Conservation (phyloP, 2,113 vertebrate genomes). For the Protomyctophum bolini region DNA sequence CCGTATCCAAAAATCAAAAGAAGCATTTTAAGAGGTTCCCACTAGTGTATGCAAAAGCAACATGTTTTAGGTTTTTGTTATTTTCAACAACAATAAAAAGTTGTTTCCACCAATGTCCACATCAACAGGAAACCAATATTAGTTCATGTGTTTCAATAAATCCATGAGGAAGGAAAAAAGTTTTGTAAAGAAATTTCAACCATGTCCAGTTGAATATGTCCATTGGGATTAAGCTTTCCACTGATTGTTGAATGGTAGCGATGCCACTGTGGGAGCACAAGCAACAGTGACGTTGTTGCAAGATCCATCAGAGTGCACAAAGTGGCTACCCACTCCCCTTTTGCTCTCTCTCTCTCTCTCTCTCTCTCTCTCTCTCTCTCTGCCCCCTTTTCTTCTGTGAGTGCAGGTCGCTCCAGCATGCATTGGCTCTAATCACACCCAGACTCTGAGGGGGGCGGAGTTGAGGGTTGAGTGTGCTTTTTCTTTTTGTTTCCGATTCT, state of each 20-base stretch:
- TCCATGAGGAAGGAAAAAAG: constrained; percentile 41
- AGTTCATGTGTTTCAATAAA: constrained; percentile 16
- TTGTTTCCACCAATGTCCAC: constrained; percentile 43
- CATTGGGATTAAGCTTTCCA: constrained; percentile 35
- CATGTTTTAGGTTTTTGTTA: constrained; percentile 33
- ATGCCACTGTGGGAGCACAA: constrained; percentile 62
- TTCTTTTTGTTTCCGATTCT: constrained; percentile 27
- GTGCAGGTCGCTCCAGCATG: constrained; percentile 64
- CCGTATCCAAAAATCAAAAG: constrained; percentile 28
- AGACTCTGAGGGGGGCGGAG: constrained; percentile 56
- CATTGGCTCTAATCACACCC: constrained; percentile 68
- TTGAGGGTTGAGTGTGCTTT: constrained; percentile 65
- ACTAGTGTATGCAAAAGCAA: constrained; percentile 15
- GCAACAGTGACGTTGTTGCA: constrained; percentile 65
- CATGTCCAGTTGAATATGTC: constrained; percentile 44
- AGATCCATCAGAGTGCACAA: constrained; percentile 71
- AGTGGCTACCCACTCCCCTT: constrained; percentile 59
- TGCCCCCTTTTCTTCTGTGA: constrained; percentile 27
- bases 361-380: constrained; percentile 30
- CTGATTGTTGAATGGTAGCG: constrained; percentile 39
- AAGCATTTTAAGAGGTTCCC: constrained; percentile 26
- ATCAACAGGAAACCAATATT: constrained; percentile 10
- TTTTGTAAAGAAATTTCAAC: constrained; percentile 24
- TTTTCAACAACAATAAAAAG: constrained; percentile 4
- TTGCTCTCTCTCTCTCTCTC: constrained; percentile 43